Evolutionary conservation across 2,797 vertebrate species (phyloP).

Genomic region (Pseudochirops corinnae): DNA sequence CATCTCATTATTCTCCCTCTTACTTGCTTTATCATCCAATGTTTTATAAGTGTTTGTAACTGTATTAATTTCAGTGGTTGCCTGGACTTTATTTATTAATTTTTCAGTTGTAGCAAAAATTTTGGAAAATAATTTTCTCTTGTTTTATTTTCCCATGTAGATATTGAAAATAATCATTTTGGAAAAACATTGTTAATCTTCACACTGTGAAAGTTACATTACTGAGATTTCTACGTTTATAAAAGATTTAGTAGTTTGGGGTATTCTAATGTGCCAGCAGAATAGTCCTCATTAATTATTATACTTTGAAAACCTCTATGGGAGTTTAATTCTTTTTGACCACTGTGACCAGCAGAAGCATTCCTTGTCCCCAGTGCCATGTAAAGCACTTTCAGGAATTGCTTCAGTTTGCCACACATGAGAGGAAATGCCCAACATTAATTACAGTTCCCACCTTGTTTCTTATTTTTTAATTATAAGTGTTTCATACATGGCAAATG

Average conservation of each 20-base stretch:
- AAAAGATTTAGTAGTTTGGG: neutral
- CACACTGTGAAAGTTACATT: neutral
- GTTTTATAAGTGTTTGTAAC: neutral
- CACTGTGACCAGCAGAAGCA: neutral
- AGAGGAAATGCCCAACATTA: neutral
- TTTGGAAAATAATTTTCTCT: neutral
- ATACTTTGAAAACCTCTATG: conserved; percentile 8
- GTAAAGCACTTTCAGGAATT: conserved; percentile 6
- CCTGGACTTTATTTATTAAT: neutral
- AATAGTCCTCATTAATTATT: conserved; percentile 21
- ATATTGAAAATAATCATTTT: conserved; percentile 37
- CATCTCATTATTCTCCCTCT: neutral
- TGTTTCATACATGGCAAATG: conserved; percentile 31
- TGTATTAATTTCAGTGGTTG: neutral
- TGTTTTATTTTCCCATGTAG: conserved; percentile 1
- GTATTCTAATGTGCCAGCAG: conserved; percentile 12
- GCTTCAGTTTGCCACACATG: neutral
- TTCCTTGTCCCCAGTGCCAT: neutral
- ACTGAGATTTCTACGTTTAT: conserved; percentile 28
- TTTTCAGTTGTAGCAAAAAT: conserved; percentile 28
- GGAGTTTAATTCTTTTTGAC: neutral
- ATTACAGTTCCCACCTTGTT: neutral
- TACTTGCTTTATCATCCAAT: neutral
- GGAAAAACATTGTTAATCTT: conserved; percentile 4
- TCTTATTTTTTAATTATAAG: conserved; percentile 59